Conservation (phyloP, 2,888 invertebrate genomes). For the Drosophila gaucha region DNA sequence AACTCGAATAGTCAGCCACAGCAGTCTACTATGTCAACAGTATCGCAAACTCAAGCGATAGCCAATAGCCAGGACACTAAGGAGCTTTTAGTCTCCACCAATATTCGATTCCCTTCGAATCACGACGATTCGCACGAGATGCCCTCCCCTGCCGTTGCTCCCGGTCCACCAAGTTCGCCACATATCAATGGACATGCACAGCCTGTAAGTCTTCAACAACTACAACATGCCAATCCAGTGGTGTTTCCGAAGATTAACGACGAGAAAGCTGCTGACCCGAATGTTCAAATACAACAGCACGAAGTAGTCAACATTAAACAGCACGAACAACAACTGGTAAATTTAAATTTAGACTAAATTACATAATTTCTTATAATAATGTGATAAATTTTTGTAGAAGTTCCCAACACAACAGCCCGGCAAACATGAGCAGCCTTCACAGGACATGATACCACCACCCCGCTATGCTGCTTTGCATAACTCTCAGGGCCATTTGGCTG, state of each 20-base stretch:
- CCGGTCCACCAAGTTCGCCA: conserved; percentile 68
- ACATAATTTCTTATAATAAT: not conserved
- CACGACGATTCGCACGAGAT: conserved; percentile 72
- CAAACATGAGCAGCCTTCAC: conserved; percentile 80
- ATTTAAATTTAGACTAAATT: conserved; percentile 8
- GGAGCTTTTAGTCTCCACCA: conserved; percentile 82
- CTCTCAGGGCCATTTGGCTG: conserved; percentile 10
- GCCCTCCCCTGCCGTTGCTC: conserved; percentile 49
- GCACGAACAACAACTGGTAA: conserved; percentile 81
- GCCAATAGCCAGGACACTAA: conserved; percentile 74
- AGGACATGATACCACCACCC: conserved; percentile 82
- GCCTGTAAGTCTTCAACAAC: conserved; percentile 81
- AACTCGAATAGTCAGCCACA: conserved; percentile 12
- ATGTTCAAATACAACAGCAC: conserved; percentile 82
- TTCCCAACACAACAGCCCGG: conserved; percentile 43
- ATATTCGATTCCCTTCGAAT: conserved; percentile 83
- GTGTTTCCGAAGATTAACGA: conserved; percentile 81
- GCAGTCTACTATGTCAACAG: not conserved
- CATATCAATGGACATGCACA: conserved; percentile 84
- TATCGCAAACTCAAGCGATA: not conserved
- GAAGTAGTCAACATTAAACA: conserved; percentile 82
- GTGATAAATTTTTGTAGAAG: conserved; percentile 22
- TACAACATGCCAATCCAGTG: conserved; percentile 79
- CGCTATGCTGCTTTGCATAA: conserved; percentile 61
- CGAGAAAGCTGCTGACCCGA: conserved; percentile 31